Evolutionary conservation across 2,888 invertebrate species (phyloP).

Genomic region (Cantharis rustica): DNA sequence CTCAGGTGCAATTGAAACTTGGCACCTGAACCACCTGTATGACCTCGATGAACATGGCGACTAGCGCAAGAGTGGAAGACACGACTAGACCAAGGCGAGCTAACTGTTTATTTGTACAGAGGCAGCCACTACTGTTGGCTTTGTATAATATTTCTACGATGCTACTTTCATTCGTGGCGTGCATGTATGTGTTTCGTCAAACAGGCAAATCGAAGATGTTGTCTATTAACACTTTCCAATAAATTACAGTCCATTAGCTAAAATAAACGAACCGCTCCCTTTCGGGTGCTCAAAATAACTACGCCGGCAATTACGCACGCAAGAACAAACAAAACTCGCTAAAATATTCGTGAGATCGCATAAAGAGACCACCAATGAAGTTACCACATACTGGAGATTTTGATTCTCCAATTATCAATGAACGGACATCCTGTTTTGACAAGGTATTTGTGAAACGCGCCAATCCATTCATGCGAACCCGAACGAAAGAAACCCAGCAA

Average conservation of each 20-base stretch:
- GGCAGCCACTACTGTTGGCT: not conserved
- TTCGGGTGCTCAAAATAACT: not conserved
- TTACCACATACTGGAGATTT: not conserved
- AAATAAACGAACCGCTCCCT: not conserved
- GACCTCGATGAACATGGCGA: slow-evolving; percentile 27
- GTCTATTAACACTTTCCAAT: not conserved
- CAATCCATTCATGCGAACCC: no score
- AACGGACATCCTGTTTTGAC: not conserved
- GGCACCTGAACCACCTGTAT: slow-evolving; percentile 25
- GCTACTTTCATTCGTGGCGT: not conserved
- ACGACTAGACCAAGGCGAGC: slow-evolving; percentile 3
- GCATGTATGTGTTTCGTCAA: not conserved
- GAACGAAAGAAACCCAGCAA: no score
- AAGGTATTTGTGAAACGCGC: no score
- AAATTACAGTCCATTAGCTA: not conserved
- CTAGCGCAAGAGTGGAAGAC: slow-evolving; percentile 8
- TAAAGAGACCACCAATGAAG: not conserved
- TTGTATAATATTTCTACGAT: not conserved
- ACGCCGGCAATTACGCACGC: not conserved
- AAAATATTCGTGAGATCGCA: not conserved
- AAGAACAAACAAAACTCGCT: not conserved
- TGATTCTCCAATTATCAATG: not conserved
- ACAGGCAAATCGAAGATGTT: not conserved
- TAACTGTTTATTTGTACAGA: not conserved
- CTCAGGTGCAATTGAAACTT: not conserved